Conservation (phyloP, 1,140 invertebrate species). For the Zaprionus nigranus region DNA sequence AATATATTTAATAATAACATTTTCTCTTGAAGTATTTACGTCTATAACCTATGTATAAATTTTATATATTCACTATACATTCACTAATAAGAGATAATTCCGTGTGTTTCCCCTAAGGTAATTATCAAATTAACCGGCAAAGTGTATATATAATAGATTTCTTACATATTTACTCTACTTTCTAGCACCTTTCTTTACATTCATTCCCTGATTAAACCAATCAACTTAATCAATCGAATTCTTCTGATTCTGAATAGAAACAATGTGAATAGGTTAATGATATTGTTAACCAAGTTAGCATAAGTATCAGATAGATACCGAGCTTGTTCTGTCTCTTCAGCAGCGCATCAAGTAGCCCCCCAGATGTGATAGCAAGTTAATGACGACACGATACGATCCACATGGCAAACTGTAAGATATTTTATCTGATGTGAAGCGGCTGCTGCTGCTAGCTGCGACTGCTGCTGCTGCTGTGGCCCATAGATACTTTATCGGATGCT, state of each 20-base stretch:
- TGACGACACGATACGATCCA: constrained; percentile 20
- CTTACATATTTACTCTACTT: no score
- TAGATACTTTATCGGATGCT: constrained; percentile 38
- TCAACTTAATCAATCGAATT: background rate
- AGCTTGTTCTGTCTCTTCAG: background rate
- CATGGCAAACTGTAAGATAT: constrained; percentile 49
- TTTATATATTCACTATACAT: no score
- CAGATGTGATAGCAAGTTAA: constrained; percentile 26
- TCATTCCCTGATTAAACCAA: background rate
- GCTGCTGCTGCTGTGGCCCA: constrained; percentile 19
- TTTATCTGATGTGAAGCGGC: constrained; percentile 61
- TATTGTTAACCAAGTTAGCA: background rate
- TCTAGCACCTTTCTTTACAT: no score
- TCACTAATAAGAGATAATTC: no score
- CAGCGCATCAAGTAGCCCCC: constrained; percentile 20
- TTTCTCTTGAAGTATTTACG: no score
- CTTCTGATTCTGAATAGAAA: background rate
- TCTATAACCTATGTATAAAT: no score
- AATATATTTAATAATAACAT: no score
- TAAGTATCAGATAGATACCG: background rate
- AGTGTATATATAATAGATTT: no score
- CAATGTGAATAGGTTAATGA: background rate
- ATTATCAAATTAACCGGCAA: no score
- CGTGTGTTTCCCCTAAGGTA: no score
- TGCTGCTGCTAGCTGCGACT: constrained; percentile 37